Evolutionary conservation across 2,113 vertebrate species (phyloP).

Genomic region (Paradoxurus hermaphroditus): DNA sequence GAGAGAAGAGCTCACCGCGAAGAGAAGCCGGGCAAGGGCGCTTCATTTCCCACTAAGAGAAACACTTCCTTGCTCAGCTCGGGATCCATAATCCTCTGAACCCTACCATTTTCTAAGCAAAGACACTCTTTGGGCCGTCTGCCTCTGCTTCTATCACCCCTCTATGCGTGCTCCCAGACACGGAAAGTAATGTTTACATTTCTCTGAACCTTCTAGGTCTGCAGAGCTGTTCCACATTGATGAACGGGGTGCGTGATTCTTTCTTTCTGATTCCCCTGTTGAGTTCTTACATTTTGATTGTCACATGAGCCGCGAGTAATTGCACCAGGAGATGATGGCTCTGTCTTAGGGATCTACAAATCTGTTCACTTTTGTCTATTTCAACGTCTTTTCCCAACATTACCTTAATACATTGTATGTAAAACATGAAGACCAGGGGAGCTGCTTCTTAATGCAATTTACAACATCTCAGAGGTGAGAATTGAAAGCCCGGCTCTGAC

Average conservation of each 20-base stretch:
- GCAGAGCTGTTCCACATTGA: slow-evolving; percentile 65
- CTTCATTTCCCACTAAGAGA: neutral
- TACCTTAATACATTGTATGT: slow-evolving; percentile 24
- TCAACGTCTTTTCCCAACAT: slow-evolving; percentile 43
- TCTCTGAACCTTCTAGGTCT: neutral
- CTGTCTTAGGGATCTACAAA: slow-evolving; percentile 54
- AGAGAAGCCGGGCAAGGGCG: neutral
- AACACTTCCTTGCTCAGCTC: neutral
- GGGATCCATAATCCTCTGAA: neutral
- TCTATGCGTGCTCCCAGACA: neutral
- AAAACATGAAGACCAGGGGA: neutral
- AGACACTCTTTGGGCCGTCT: neutral
- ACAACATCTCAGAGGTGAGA: slow-evolving; percentile 55
- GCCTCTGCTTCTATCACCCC: too few species aligned
- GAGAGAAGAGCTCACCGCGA: neutral
- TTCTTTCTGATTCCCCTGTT: slow-evolving; percentile 28
- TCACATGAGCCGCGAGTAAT: slow-evolving; percentile 66
- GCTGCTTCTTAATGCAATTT: neutral
- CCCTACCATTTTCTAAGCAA: neutral
- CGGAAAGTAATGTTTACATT: neutral
- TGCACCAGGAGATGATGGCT: slow-evolving; percentile 70
- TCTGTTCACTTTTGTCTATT: slow-evolving; percentile 62
- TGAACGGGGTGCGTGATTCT: neutral
- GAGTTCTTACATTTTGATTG: slow-evolving; percentile 73
- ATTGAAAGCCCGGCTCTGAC: slow-evolving; percentile 74